Percentiles rank a stretch among this genome's conserved stretches.
These are phyloP conservation scores for Lagodon rhomboides DNA, from an alignment of 2,797 vertebrate species.

Conservation along the genomic window DNA sequence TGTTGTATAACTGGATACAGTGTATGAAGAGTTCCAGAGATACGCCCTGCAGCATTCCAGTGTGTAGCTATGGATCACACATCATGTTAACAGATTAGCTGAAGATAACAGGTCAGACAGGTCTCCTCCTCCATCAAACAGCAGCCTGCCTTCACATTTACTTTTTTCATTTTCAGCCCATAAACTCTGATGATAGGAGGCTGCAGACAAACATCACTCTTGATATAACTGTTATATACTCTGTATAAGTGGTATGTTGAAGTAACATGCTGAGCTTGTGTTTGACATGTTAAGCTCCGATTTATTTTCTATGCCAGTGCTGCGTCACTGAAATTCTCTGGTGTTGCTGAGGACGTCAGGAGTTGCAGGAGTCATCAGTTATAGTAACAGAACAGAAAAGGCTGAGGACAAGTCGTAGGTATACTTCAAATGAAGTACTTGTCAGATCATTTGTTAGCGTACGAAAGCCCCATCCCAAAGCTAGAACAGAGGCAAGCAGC, in stretches of 20 bases:
- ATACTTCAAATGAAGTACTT: neutral
- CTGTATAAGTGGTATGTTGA: neutral
- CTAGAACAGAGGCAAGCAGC: too few species aligned
- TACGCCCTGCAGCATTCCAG: neutral
- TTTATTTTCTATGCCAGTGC: neutral
- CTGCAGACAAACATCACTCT: neutral
- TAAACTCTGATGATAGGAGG: constrained; percentile 5
- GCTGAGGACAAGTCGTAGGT: neutral
- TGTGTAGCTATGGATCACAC: constrained; percentile 6
- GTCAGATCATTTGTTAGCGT: neutral
- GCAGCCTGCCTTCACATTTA: neutral
- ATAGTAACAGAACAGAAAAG: neutral
- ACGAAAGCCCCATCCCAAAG: neutral
- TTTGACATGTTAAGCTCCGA: constrained; percentile 23
- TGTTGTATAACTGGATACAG: constrained; percentile 16
- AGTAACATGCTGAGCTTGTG: constrained; percentile 5
- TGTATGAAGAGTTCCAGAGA: constrained; percentile 16
- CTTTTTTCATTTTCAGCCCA: constrained; percentile 4
- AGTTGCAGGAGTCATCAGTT: constrained; percentile 2
- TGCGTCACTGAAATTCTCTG: neutral
- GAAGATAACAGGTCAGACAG: constrained; percentile 5
- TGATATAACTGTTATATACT: neutral
- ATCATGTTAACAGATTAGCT: constrained; percentile 30
- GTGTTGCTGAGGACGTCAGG: neutral
- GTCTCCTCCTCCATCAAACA: constrained; percentile 15